Base-by-base conservation (phyloP, 2,888 invertebrate species). In the Nematopogon swammerdamellus region DNA sequence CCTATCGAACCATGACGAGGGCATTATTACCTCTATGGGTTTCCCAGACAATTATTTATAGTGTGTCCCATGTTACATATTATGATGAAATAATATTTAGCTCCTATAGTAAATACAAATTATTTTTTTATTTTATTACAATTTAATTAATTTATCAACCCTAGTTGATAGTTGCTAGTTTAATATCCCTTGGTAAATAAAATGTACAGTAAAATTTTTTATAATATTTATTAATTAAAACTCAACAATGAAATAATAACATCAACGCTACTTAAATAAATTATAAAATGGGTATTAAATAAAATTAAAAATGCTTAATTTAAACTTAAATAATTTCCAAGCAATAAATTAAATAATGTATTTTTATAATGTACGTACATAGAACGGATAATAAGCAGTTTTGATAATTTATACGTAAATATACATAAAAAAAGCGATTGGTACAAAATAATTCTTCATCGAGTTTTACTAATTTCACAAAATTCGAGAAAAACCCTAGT, bases 221-320 rank as follows among this genome's bases (percentile, higher is more conserved):
- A 36, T 36, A 25, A 8, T 36, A 67, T 74, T 76, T 72, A 73
- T 72, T 74, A 68, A 67, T 68, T 68, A 71, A 77, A 77, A 77
- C 69, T 77, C 77, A 77, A 77, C 77, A 76, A 72, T 68, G 63
- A 68, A 73, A 68, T 68, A 70, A 61, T 66, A 68, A 70, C 63
- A 67, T 68, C 63, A 59, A 65, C 63, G n/a, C 36, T 6, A 36
- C 8, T 36, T 14, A 36, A 14, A 36, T 36, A 36, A 36, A 36
- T n/a, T 14, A 36, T 25, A 8, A 25, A 36, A 14, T 36, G 36
- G 14, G 36, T 36, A 36, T 14, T 36, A 14, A 14, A 36, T 14
- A 14, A 36, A 36, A 36, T 14, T n/a, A n/a, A 36, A 36, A 36
- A 36, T 36, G 36, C 36, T 36, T 36, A 36, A 36, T 8, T 8